Conservation (phyloP, 2,113 vertebrate species). For the Entelurus aequoreus region DNA sequence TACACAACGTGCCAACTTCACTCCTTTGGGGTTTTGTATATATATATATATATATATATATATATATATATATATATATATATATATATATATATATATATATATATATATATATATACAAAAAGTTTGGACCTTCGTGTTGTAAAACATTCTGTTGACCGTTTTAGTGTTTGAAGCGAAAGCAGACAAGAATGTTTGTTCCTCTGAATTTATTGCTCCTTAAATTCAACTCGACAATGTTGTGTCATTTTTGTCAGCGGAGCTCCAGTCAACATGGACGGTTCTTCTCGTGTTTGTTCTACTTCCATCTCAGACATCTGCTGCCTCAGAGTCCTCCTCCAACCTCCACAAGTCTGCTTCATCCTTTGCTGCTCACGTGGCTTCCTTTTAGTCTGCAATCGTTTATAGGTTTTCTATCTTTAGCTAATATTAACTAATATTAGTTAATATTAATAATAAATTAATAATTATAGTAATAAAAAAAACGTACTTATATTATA, state of each 20-base stretch:
- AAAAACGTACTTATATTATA: too few species aligned
- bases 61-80: too few species aligned
- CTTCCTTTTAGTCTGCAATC: neutral
- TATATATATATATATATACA: neutral
- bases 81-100: too few species aligned
- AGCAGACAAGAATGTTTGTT: conserved; percentile 35
- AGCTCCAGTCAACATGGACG: neutral
- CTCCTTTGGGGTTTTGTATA: too few species aligned
- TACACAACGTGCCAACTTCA: too few species aligned
- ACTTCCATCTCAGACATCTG: conserved; percentile 16
- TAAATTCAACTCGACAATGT: neutral
- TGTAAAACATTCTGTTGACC: conserved; percentile 4
- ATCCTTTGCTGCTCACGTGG: neutral
- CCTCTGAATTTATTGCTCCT: conserved; percentile 4
- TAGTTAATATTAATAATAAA: too few species aligned
- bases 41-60: too few species aligned
- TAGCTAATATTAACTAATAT: too few species aligned
- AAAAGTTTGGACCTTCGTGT: too few species aligned
- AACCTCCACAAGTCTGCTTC: neutral
- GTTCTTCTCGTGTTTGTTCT: neutral
- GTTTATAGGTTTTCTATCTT: too few species aligned
- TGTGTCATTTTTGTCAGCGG: neutral
- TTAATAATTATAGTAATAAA: too few species aligned
- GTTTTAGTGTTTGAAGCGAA: conserved; percentile 17
- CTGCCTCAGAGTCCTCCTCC: conserved; percentile 11